These are phyloP conservation scores for Gorilla gorilla DNA, from an alignment of 2,113 vertebrate genomes.

Conservation along the genomic window DNA sequence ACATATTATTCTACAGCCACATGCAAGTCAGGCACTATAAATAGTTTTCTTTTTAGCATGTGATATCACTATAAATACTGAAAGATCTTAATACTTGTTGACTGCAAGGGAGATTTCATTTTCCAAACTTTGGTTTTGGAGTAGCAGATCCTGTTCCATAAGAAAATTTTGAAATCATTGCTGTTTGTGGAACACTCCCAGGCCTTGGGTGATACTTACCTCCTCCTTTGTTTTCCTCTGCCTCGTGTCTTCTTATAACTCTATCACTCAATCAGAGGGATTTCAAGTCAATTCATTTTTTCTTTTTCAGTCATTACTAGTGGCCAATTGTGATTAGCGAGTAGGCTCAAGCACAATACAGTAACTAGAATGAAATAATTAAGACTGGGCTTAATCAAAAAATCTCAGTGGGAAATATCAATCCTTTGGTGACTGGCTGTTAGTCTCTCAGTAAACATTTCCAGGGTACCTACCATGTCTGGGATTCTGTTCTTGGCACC, in stretches of 20 bases:
- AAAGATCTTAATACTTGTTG: constrained; percentile 29
- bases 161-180: neutral
- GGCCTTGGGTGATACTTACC: neutral
- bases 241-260: neutral
- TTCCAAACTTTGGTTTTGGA: neutral
- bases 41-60: neutral
- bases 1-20: neutral
- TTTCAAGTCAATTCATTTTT: neutral
- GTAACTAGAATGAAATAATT: neutral
- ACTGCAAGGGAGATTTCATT: neutral
- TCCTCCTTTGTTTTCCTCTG: neutral
- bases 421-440: neutral
- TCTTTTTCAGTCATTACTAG: neutral
- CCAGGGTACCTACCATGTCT: neutral
- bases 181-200: neutral
- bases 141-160: neutral
- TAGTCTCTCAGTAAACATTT: neutral
- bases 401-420: neutral
- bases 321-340: neutral
- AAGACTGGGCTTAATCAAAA: neutral
- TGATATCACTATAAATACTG: neutral
- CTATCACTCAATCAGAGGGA: neutral
- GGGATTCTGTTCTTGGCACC: neutral
- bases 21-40: neutral
- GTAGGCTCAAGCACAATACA: neutral